Evolutionary conservation across 2,113 vertebrate species (phyloP), one percentile per base, ranked within the genome.

Genomic region (Echinops telfairi): DNA sequence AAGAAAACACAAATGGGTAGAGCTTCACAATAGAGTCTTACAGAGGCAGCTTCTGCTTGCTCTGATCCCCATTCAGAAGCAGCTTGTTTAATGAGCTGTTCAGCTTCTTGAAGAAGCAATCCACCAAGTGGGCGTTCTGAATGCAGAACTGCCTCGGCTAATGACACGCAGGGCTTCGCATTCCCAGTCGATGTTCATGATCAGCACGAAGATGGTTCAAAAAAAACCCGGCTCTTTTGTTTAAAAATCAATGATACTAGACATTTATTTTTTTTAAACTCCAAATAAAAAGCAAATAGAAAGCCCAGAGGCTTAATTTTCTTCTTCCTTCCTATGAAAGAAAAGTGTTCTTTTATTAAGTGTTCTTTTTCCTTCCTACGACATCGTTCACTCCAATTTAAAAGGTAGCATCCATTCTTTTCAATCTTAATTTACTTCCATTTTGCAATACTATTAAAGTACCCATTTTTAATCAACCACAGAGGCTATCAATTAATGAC

Each of bases 81-180:
- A 95, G 90, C 79, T 76, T 89, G 79, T 96, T 90, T 97, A 95
- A 97, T 97, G 96, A 96, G 92, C 87, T 97, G 79, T 96, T 20
- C 53, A 86, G 57, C 70, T 97, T 94, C 94, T 93, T 91, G 76
- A 93, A 86, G 86, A 93, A 43, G 96, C 73, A 96, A 97, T 92
- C 90, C 86, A 94, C 76, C 53, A 82, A 88, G 85, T 95, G 62
- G 89, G 79, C 70, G 58, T 90, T 96, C 95, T 97, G 93, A 97
- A 93, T 95, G 76, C 95, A 53, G 25, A 96, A 83, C 53, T 66
- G 90, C 91, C 89, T 96, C 77, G 83, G 60, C 40, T 83, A 94
- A 80, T 95, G 94, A 97, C 86, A 91, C 86, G 60, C 70, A 95
- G 88, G 16, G 36, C 12, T 95, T 90, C 80, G 78, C 96, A 89